Base-by-base conservation (phyloP, 2,888 invertebrate genomes). In the Macroteleia sp. region DNA sequence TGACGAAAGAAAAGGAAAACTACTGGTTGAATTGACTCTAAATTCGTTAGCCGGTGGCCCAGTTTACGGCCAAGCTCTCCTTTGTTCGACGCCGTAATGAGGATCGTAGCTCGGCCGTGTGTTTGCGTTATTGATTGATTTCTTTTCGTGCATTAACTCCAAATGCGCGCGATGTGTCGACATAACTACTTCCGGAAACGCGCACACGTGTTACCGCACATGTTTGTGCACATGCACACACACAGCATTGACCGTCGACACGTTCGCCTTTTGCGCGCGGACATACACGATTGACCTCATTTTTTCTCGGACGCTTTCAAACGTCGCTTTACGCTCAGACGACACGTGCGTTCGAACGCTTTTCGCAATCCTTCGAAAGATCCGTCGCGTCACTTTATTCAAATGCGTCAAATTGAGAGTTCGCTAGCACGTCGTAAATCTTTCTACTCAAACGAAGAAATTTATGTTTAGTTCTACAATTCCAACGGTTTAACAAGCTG, bases 221-320 rank as follows among this genome's bases (percentile, higher is more conserved):
- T 57, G 67, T 48, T 67, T 56, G 22, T 16, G 32, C 64, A 17
- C 30, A n/a, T n/a, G 28, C 28, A 39, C 39, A 22, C 19, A 52
- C 12, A 36, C 52, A 28, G n/a, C 46, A 9, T n/a, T 22, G 28
- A 22, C 9, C 17, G 20, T 16, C n/a, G 34, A 36, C 48, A 12
- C 61, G 22, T 36, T 28, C 25, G 36, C 9, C 20, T 64, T 52
- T 50, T 50, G 25, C 66, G 50, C 52, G 8, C 67, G 39, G 41
- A n/a, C n/a, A n/a, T n/a, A 39, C 14, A 56, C 67, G 67, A 67
- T 56, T 67, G 67, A 67, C 67, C 67, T 41, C 67, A 41, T 67
- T 67, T 67, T 67, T 20, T 48, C 17, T 44, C 54, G 34, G 56
- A 57, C 67, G 39, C 57, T 36, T 32, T 54, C 34, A 32, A 34